A percentile compares a stretch with the other conserved stretches of the same genome.
phyloP scores from a whole-genome alignment of 92 coral and sea anemone species.

The Umimayanthus chanpuru region DNA sequence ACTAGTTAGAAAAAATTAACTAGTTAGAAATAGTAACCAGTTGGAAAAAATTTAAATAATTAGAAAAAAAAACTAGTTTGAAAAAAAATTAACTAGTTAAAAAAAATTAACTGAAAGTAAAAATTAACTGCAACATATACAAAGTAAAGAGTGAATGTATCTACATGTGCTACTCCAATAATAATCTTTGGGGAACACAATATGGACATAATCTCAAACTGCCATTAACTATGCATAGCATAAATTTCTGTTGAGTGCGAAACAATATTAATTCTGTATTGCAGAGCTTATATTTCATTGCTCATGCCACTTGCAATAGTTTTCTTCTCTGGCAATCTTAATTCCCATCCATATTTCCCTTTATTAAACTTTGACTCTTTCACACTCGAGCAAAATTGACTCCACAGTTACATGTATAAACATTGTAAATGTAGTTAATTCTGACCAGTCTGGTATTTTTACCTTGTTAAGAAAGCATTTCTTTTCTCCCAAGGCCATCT shows the following conservation, averaged over 20 bases:
- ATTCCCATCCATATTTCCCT: background rate
- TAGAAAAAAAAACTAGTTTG: too few relatives aligned
- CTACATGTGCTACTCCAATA: background rate
- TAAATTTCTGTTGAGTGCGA: slow-evolving; percentile 17
- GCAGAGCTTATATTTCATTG: slow-evolving; percentile 15
- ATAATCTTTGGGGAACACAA: background rate
- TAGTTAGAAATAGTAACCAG: too few relatives aligned
- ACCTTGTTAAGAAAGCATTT: slow-evolving; percentile 54
- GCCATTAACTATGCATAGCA: slow-evolving; percentile 2
- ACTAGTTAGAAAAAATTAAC: too few relatives aligned
- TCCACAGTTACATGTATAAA: background rate
- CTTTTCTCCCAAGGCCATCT: slow-evolving; percentile 38
- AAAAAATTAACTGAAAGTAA: too few relatives aligned
- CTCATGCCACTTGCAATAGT: slow-evolving; percentile 22
- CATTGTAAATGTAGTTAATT: slow-evolving; percentile 3
- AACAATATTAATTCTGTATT: slow-evolving; percentile 4
- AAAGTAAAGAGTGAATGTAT: background rate
- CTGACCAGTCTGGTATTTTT: slow-evolving; percentile 9
- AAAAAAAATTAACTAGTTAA: too few relatives aligned
- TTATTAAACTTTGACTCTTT: background rate
- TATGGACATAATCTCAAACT: slow-evolving; percentile 11
- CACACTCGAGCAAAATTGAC: background rate
- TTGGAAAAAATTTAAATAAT: too few relatives aligned
- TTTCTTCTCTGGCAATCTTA: background rate
- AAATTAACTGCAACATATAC: too few relatives aligned